Conservation (phyloP, 1,140 invertebrate species). For the Littorina saxatilis region DNA sequence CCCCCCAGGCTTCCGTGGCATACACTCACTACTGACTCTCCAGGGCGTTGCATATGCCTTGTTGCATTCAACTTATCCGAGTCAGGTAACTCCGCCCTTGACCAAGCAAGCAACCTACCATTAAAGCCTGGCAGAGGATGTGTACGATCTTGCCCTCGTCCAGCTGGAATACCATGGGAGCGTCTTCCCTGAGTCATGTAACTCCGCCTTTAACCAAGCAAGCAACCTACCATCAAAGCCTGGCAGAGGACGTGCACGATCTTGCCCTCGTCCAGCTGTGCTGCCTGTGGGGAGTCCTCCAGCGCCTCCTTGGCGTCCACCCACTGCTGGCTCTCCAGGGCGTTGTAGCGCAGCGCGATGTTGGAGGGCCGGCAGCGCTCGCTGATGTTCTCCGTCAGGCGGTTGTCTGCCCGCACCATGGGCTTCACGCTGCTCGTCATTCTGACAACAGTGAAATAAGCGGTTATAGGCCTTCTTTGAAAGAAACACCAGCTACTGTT, state of each 20-base stretch:
- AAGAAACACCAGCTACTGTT: no score
- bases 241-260: conserved; percentile 62
- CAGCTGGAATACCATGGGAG: conserved; percentile 35
- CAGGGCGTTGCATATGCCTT: no score
- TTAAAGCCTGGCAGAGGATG: conserved; percentile 62
- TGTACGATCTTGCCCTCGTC: conserved; percentile 60
- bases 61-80: no score
- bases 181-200: no score
- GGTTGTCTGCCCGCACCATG: conserved; percentile 55
- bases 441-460: conserved; percentile 29
- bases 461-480: no score
- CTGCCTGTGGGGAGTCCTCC: conserved; percentile 53
- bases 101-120: no score
- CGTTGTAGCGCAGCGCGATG: conserved; percentile 64
- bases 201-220: no score
- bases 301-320: conserved; percentile 69
- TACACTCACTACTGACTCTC: no score
- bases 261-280: conserved; percentile 59
- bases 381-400: conserved; percentile 65
- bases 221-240: conserved; percentile 62
- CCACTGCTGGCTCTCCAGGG: conserved; percentile 62
- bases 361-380: conserved; percentile 68
- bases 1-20: background rate
- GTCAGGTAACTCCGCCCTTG: no score
- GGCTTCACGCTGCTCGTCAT: conserved; percentile 54